These are phyloP conservation scores for Rhea americana DNA, from an alignment of 2,113 vertebrate genomes.

Conservation along the genomic window DNA sequence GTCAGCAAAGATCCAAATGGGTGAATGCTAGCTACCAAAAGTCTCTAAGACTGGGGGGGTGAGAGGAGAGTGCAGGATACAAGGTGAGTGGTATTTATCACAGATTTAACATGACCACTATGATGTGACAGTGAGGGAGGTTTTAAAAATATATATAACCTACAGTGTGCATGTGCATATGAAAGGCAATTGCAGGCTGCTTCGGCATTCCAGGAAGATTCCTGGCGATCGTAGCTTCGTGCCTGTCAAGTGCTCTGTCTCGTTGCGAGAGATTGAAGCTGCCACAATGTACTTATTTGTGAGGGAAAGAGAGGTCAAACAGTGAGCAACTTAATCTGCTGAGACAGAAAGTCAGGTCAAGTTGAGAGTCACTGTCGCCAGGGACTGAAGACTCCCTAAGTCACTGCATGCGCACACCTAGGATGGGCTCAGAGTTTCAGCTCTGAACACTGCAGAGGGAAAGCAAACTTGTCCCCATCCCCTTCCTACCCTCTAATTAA, in stretches of 20 bases:
- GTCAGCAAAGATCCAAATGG: background rate
- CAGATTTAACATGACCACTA: background rate
- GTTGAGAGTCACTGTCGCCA: background rate
- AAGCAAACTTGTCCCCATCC: background rate
- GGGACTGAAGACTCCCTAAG: background rate
- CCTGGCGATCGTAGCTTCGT: background rate
- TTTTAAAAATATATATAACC: background rate
- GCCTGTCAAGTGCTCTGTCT: background rate
- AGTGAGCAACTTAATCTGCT: background rate
- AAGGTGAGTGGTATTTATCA: background rate
- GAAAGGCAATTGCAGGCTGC: background rate
- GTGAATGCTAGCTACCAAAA: background rate
- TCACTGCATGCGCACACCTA: background rate
- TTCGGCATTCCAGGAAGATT: fast-evolving
- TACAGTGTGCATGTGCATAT: fast-evolving
- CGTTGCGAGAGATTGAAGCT: background rate
- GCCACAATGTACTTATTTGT: fast-evolving
- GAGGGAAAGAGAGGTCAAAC: background rate
- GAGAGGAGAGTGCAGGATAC: background rate
- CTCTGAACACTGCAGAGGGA: background rate
- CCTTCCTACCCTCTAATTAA: background rate
- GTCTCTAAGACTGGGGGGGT: background rate
- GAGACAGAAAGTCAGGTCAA: background rate
- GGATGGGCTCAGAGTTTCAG: background rate
- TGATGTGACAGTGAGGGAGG: background rate